Percentiles rank a stretch among this genome's conserved stretches.
phyloP scores from a whole-genome alignment of 2,113 vertebrate species.

The Daboia siamensis region DNA sequence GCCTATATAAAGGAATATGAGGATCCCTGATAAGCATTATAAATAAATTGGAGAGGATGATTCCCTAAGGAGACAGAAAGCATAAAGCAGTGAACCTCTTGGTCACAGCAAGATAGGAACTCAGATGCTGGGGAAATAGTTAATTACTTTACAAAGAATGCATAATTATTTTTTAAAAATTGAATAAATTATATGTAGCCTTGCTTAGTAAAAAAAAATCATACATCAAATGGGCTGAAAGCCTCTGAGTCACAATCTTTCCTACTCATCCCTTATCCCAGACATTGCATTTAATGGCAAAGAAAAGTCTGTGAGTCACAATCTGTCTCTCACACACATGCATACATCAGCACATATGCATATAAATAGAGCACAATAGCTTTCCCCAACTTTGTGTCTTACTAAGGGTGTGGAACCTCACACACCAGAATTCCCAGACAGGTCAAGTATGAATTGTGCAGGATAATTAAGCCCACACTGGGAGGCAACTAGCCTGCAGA shows the following conservation, averaged over 20 bases:
- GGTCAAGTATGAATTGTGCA: neutral
- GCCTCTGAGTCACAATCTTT: neutral
- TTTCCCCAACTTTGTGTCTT: neutral
- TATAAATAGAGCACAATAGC: neutral
- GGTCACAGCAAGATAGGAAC: neutral
- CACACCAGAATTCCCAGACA: neutral
- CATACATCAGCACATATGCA: neutral
- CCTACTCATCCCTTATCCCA: neutral
- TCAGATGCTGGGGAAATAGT: neutral
- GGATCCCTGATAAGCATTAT: neutral
- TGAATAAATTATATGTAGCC: neutral
- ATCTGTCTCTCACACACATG: neutral
- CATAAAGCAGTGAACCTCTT: neutral
- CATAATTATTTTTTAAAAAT: neutral
- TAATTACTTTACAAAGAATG: conserved; percentile 5
- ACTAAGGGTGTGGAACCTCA: neutral
- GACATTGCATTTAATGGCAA: neutral
- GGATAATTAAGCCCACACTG: neutral
- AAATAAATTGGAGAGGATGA: neutral
- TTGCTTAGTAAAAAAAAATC: neutral
- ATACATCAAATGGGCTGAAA: neutral
- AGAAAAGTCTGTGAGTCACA: neutral
- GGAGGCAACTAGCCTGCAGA: neutral
- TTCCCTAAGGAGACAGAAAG: neutral
- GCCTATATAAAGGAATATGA: neutral